Conservation (phyloP, 2,113 vertebrate species). For the Atherinomorus stipes region DNA sequence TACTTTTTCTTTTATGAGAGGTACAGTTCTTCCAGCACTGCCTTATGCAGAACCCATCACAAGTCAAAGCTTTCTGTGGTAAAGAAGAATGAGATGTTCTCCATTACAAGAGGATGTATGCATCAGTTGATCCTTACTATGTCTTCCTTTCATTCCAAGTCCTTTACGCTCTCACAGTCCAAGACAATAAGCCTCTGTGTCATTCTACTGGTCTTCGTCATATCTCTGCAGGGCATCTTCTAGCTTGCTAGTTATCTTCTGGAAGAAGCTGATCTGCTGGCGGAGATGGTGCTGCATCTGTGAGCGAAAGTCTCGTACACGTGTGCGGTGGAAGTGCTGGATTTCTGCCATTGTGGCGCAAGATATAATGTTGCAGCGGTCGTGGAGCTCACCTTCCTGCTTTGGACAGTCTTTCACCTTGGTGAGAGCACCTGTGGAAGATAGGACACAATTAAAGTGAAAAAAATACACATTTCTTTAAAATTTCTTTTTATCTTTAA, state of each 20-base stretch:
- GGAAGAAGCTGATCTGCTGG: conserved; percentile 96
- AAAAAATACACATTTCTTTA: too few species aligned
- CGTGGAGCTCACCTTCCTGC: conserved; percentile 90
- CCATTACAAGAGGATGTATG: neutral
- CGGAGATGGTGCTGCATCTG: conserved; percentile 98
- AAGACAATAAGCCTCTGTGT: neutral
- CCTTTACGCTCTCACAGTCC: neutral
- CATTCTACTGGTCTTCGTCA: conserved; percentile 85
- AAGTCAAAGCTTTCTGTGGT: conserved; percentile 11
- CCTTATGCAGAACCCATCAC: conserved; percentile 2
- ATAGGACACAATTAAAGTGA: neutral
- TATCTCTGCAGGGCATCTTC: conserved; percentile 94
- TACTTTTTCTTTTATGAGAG: conserved; percentile 23
- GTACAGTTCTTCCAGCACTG: conserved; percentile 18
- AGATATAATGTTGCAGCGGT: conserved; percentile 98
- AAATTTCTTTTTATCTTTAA: too few species aligned
- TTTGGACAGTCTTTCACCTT: conserved; percentile 96
- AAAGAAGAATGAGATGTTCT: conserved; percentile 4
- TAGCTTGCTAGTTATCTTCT: conserved; percentile 96
- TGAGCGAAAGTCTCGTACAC: conserved; percentile 94
- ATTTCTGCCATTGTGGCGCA: conserved; percentile 97
- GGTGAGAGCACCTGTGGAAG: conserved; percentile 90
- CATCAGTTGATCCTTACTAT: conserved; percentile 19
- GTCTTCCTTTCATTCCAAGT: neutral
- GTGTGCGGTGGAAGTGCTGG: conserved; percentile 96